phyloP scores from a whole-genome alignment of 2,113 vertebrate species.

The Mionectes macconnelli region DNA sequence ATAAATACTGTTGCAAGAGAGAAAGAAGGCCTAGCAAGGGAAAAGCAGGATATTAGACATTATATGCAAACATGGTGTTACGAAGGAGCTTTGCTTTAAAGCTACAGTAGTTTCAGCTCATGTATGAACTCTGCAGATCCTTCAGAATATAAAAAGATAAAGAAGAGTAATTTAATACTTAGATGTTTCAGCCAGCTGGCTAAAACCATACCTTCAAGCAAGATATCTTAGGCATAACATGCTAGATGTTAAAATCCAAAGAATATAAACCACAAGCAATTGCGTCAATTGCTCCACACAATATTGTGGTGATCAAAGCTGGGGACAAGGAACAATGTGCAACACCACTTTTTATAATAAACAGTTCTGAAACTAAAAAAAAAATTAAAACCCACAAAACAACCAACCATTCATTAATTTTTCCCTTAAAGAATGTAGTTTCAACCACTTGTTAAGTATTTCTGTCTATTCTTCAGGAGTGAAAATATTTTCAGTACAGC shows the following conservation, averaged over 20 bases:
- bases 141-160: background rate
- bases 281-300: background rate
- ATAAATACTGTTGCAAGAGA: background rate
- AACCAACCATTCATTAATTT: background rate
- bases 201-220: conserved; percentile 33
- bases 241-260: background rate
- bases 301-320: background rate
- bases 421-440: background rate
- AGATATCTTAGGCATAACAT: background rate
- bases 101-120: background rate
- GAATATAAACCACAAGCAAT: conserved; percentile 1
- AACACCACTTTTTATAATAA: background rate
- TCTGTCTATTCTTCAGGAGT: background rate
- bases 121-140: background rate
- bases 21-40: background rate
- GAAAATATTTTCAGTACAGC: background rate
- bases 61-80: fast-evolving
- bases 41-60: background rate
- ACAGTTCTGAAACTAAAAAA: background rate
- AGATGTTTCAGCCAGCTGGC: background rate
- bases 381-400: background rate
- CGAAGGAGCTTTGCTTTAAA: background rate
- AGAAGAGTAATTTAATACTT: background rate
- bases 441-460: background rate
- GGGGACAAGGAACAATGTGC: background rate